Percentiles rank a stretch among this genome's conserved stretches.
Conservation (phyloP, 2,888 invertebrate species). For the Conops quadrifasciatus region DNA sequence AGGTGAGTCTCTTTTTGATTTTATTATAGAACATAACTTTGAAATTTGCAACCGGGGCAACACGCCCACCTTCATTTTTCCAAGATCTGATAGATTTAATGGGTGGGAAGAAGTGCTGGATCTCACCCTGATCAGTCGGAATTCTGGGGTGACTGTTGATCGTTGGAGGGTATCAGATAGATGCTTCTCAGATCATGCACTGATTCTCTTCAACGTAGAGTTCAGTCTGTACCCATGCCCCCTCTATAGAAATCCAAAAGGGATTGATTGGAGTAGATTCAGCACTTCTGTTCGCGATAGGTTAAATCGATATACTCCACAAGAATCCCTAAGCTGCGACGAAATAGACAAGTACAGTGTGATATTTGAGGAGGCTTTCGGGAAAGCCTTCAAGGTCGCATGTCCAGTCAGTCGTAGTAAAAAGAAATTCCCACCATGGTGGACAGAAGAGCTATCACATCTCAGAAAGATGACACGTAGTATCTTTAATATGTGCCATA, state of each 20-base stretch:
- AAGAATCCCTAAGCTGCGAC: background rate
- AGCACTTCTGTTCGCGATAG: background rate
- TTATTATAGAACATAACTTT: background rate
- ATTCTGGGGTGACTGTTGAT: background rate
- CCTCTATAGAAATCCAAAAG: background rate
- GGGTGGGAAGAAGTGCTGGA: conserved; percentile 11
- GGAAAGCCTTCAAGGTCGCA: background rate
- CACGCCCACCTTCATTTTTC: conserved; percentile 6
- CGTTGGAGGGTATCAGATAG: no score
- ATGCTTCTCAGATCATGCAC: background rate
- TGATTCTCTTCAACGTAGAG: background rate
- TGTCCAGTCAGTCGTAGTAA: background rate
- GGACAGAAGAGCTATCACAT: background rate
- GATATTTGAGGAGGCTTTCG: background rate
- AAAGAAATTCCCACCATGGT: background rate
- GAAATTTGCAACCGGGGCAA: background rate
- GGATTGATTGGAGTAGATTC: background rate
- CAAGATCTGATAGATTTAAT: background rate
- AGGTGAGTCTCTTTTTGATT: conserved; percentile 13
- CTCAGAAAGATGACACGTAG: background rate
- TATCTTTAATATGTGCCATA: background rate
- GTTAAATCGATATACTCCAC: background rate
- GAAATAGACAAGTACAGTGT: background rate
- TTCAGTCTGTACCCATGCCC: background rate
- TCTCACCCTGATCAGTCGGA: background rate